These are phyloP conservation scores for Acrocephalus kingi DNA, from an alignment of 2,113 vertebrate species.

Conservation along the genomic window DNA sequence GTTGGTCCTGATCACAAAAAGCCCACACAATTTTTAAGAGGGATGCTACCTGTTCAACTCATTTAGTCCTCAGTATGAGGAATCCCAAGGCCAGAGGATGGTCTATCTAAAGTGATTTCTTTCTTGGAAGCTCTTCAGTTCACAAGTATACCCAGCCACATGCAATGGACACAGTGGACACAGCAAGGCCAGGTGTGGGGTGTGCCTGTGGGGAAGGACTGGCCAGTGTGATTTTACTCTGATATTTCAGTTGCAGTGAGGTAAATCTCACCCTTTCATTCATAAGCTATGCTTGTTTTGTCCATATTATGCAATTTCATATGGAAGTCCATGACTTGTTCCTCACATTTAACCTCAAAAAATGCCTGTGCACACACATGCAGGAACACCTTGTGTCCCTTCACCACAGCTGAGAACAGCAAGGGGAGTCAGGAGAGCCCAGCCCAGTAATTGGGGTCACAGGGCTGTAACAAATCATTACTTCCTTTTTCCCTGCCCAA, in stretches of 20 bases:
- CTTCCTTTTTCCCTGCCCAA: background rate
- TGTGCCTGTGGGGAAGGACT: background rate
- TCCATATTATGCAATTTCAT: background rate
- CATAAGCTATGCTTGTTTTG: background rate
- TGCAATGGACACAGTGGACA: background rate
- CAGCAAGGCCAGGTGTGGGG: background rate
- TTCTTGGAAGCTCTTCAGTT: background rate
- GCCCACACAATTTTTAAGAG: background rate
- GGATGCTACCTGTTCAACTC: background rate
- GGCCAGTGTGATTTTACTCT: background rate
- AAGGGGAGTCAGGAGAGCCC: background rate
- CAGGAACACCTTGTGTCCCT: fast-evolving
- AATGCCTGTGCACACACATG: background rate
- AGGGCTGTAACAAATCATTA: background rate
- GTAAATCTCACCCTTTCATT: background rate
- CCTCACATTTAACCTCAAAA: background rate
- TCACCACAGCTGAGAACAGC: background rate
- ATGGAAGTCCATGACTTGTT: background rate
- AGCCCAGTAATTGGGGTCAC: background rate
- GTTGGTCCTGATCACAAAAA: background rate
- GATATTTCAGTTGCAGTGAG: background rate
- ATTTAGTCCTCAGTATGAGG: background rate
- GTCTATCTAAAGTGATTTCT: background rate
- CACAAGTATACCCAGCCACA: fast-evolving
- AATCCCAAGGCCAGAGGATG: background rate